These are phyloP conservation scores for Esox masquinongy DNA, from an alignment of 2,797 vertebrate genomes.

Conservation along the genomic window DNA sequence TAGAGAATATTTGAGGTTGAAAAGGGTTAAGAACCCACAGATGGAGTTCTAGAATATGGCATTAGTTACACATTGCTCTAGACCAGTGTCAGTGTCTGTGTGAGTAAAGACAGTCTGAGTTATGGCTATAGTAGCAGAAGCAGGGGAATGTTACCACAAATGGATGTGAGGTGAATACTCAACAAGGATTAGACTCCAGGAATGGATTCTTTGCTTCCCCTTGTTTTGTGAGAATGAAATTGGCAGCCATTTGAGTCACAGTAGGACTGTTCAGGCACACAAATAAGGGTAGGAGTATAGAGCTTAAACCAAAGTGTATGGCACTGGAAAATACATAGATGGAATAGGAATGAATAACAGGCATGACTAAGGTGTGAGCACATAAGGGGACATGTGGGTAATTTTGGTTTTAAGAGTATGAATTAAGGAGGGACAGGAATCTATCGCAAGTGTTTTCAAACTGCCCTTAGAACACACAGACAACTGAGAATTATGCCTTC, in stretches of 20 bases:
- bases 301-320: not conserved
- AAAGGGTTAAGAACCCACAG: constrained; percentile 54
- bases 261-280: not conserved
- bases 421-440: constrained; percentile 32
- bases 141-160: constrained; percentile 19
- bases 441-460: constrained; percentile 32
- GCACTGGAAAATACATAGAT: not conserved
- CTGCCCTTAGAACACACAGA: constrained; percentile 36
- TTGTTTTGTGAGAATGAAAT: not conserved
- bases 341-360: not conserved
- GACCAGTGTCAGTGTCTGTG: constrained; percentile 47
- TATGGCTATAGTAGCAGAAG: constrained; percentile 63
- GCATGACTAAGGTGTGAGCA: not conserved
- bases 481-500: constrained; percentile 20
- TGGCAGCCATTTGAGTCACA: constrained; percentile 9
- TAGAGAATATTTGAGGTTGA: constrained; percentile 33
- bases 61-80: constrained; percentile 50
- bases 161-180: not conserved
- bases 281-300: not conserved
- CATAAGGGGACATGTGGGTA: not conserved
- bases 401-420: constrained; percentile 60
- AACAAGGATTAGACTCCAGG: not conserved
- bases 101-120: constrained; percentile 53
- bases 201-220: not conserved
- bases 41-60: constrained; percentile 57